Evolutionary conservation across 2,888 invertebrate genomes (phyloP).

Genomic region (Serripes groenlandicus): DNA sequence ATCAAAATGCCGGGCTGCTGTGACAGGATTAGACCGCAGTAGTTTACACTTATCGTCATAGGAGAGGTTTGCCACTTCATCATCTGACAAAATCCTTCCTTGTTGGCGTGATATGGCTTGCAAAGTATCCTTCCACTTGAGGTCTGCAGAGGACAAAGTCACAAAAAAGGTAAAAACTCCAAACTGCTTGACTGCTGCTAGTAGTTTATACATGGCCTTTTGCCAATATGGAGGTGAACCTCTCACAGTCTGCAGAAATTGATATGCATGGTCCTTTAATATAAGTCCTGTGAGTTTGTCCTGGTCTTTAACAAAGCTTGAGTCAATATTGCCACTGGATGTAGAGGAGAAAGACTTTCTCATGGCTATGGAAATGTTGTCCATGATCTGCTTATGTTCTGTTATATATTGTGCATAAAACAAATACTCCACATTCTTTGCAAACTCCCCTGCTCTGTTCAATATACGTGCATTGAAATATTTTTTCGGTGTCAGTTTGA

Average conservation of each 20-base stretch:
- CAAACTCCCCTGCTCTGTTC: constrained; percentile 44
- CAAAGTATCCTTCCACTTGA: constrained; percentile 70
- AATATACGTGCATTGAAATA: constrained; percentile 59
- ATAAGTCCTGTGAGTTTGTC: constrained; percentile 28
- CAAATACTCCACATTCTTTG: constrained; percentile 51
- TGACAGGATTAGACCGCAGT: too few relatives aligned
- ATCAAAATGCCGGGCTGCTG: constrained; percentile 71
- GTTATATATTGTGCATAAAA: constrained; percentile 55
- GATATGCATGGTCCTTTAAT: constrained; percentile 56
- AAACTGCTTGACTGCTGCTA: constrained; percentile 70
- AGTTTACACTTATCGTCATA: too few relatives aligned
- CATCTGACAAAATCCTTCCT: too few relatives aligned
- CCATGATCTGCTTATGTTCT: constrained; percentile 56
- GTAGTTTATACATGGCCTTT: constrained; percentile 56
- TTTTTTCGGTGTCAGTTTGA: constrained; percentile 46
- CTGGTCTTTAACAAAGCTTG: constrained; percentile 45
- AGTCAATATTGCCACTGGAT: constrained; percentile 3
- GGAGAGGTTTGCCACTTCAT: too few relatives aligned
- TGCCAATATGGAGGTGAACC: constrained; percentile 68
- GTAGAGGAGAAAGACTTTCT: constrained; percentile 30
- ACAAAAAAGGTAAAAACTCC: constrained; percentile 71
- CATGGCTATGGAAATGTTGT: constrained; percentile 42
- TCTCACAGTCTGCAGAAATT: constrained; percentile 55
- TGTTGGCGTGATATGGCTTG: too few relatives aligned
- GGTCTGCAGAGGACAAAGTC: constrained; percentile 72